phyloP scores from a whole-genome alignment of 1,140 invertebrate species.

The Elymnias hypermnestra region DNA sequence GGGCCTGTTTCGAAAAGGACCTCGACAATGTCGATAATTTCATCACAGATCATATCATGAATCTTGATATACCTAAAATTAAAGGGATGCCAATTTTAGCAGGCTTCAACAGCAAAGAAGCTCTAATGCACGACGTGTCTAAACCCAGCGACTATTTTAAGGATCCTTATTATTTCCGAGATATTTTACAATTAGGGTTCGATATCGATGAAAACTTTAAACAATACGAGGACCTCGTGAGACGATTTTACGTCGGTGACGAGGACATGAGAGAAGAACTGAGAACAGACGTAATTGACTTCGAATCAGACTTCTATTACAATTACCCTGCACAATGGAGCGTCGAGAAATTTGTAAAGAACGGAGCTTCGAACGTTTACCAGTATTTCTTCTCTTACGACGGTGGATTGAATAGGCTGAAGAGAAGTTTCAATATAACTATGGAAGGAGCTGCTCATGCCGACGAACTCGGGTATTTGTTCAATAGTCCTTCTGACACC shows the following conservation, averaged over 20 bases:
- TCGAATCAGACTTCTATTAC: slow-evolving; percentile 23
- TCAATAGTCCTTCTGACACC: slow-evolving; percentile 23
- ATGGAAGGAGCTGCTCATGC: slow-evolving; percentile 25
- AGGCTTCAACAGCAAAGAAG: slow-evolving; percentile 35
- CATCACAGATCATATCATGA: slow-evolving; percentile 32
- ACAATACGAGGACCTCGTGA: slow-evolving; percentile 13
- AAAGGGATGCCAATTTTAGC: slow-evolving; percentile 30
- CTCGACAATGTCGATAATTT: slow-evolving; percentile 29
- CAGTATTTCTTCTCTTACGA: slow-evolving; percentile 33
- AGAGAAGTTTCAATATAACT: slow-evolving; percentile 15
- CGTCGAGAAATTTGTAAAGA: slow-evolving; percentile 24
- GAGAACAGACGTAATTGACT: slow-evolving; percentile 15
- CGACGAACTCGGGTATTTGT: slow-evolving; percentile 37
- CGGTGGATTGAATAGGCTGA: slow-evolving; percentile 26
- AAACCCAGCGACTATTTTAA: neutral
- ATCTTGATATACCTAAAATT: slow-evolving; percentile 19
- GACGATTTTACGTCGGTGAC: slow-evolving; percentile 32
- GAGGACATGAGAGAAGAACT: slow-evolving; percentile 9
- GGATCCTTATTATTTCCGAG: neutral
- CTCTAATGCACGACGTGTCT: slow-evolving; percentile 6
- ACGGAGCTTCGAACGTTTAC: slow-evolving; percentile 17
- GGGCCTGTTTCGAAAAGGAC: slow-evolving; percentile 32
- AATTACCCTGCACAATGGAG: slow-evolving; percentile 24
- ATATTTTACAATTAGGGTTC: neutral
- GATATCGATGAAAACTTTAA: slow-evolving; percentile 14